phyloP scores from a whole-genome alignment of 2,888 invertebrate genomes.

The Congeria kusceri region DNA sequence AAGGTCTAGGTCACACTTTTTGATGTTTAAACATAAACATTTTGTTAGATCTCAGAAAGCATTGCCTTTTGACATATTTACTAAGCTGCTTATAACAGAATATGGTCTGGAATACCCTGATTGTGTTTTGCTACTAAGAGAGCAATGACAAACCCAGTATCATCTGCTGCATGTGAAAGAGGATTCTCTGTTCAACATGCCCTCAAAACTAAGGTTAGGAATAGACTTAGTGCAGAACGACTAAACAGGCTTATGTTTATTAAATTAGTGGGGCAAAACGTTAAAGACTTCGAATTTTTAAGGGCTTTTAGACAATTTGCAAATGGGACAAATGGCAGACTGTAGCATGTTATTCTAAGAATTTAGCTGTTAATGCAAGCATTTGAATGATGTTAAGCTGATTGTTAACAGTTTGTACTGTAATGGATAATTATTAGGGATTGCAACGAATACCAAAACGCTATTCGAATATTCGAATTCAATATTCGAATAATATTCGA shows the following conservation, averaged over 20 bases:
- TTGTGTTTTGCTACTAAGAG: slow-evolving; percentile 28
- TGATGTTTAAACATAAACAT: slow-evolving; percentile 34
- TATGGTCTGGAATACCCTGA: slow-evolving; percentile 37
- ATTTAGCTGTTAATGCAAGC: too few relatives aligned
- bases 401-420: too few relatives aligned
- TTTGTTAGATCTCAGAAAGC: slow-evolving; percentile 23
- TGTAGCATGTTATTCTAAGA: too few relatives aligned
- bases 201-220: slow-evolving; percentile 50
- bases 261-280: slow-evolving; percentile 34
- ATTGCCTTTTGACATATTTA: slow-evolving; percentile 38
- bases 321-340: too few relatives aligned
- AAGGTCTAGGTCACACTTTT: slow-evolving; percentile 30
- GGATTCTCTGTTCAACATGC: slow-evolving; percentile 49
- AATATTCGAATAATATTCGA: too few relatives aligned
- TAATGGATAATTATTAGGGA: too few relatives aligned
- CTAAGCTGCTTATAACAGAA: slow-evolving; percentile 25
- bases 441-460: too few relatives aligned
- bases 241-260: slow-evolving; percentile 41
- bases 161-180: slow-evolving; percentile 55
- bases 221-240: slow-evolving; percentile 49
- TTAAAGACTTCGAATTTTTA: slow-evolving; percentile 47
- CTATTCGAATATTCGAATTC: too few relatives aligned
- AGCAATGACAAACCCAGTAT: slow-evolving; percentile 55
- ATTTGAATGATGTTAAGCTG: too few relatives aligned
- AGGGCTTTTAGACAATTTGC: slow-evolving; percentile 19